Base-by-base conservation (phyloP, 2,797 vertebrate species). In the Rhynchonycteris naso region DNA sequence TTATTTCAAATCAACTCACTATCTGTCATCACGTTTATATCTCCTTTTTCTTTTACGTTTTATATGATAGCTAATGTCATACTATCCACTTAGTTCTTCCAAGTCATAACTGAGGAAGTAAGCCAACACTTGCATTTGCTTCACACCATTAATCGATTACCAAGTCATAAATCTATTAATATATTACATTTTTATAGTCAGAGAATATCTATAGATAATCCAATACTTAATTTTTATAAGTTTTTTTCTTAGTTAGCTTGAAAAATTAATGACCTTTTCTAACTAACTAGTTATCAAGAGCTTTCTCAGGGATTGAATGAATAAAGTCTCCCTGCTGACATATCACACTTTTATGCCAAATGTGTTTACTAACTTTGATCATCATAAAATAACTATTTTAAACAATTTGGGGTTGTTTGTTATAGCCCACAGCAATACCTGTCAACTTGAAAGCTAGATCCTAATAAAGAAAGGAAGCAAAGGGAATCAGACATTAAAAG, bases 351-450 rank as follows among this genome's bases (percentile, higher is more conserved):
- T 18, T 56, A 18, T 72, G 10, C 14, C 71, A 88, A 96, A 65
- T 82, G 28, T 85, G 38, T 93, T 90, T 85, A 75, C 4, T 66
- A 35, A 75, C 24, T 93, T 93, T 83, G n/a, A 82, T 81, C 50
- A 79, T 90, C 47, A 66, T 87, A 88, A 94, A 91, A 75, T 68
- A 47, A 74, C 79, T 93, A 35, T 86, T 80, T 86, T 85, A 56
- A 63, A 19, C 22, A 69, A 43, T 75, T 93, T 50, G 68, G 30
- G 82, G 30, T 21, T 4, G 13, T 54, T 76, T 81, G 7, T 59
- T 68, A 33, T 66, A 95, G 59, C 47, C 65, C 58, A 85, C 14
- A 85, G 47, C 61, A 93, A 92, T 74, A 79, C 38, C 47, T 94
- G 76, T 92, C 74, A 95, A 82, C n/a, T n/a, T n/a, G n/a, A n/a